Evolutionary conservation across 2,888 invertebrate species (phyloP), one percentile per base, ranked within the genome.

Genomic region (Spodoptera littoralis): DNA sequence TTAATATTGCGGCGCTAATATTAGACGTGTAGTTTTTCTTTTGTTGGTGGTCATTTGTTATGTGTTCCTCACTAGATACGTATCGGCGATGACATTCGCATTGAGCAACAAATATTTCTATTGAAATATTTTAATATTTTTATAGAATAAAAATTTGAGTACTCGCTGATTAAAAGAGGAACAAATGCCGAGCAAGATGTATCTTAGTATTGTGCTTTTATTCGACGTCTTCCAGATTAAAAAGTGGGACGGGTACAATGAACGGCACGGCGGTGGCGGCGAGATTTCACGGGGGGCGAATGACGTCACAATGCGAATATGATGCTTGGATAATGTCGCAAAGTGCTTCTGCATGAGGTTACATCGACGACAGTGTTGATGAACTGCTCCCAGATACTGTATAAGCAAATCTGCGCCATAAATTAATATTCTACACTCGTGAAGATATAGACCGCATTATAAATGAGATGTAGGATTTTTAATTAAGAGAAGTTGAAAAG

Each of bases 221-320:
- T 92, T 89, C 89, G 89, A 90, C 89, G 88, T 90, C 91, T 91
- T 18, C 90, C 87, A 90, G 93, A 93, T 92, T 92, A 91, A 92
- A 93, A 93, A 92, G 87, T 90, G 90, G 91, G 87, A 82, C 90
- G 90, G 82, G 86, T 80, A 90, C 91, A 92, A 92, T 91, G 89
- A 90, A 85, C 86, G 83, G 81, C 80, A 82, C 80, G 84, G 82
- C 81, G 84, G 77, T 82, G 82, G 78, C 77, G 83, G 80, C 79
- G 84, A 79, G 83, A 84, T 82, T 80, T 81, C 74, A 79, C 82
- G 84, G 79, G 76, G 83, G 85, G 80, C 79, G 84, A 83, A 82
- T 86, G 87, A 87, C 86, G 86, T 87, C 87, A 89, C 88, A 88
- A 87, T 86, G 80, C 83, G 80, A 88, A 87, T 84, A 88, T 89